Evolutionary conservation across 2,113 vertebrate species (phyloP), one percentile per base, ranked within the genome.

Genomic region (Cyanistes caeruleus): DNA sequence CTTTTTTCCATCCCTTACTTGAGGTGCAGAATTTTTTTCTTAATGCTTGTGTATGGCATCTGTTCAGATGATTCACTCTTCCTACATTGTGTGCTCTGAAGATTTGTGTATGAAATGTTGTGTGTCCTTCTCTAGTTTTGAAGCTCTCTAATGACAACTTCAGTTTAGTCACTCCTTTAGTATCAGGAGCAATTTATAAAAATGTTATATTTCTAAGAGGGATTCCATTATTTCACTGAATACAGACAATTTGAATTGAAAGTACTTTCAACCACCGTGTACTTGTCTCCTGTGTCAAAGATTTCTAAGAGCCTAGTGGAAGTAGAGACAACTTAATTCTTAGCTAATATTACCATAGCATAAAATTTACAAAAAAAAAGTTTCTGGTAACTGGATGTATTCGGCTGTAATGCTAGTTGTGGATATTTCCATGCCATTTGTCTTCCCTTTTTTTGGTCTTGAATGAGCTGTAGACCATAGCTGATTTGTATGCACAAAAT

Each of bases 371-470:
- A 17, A 5, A 33, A n/a, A 44, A 28, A 35, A 33, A 10, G 7
- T 20, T 77, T 80, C 9, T 60, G 31, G 7, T 79, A 79, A 56
- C 69, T 76, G 16, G 24, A 25, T 90, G 11, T 81, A 59, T 72
- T 92, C 69, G 55, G 17, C 35, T 92, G 37, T 24, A 39, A 28
- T 84, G 37, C 52, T 86, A 68, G 24, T 41, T 84, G 39, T 63
- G 48, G 55, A 43, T 86, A 25, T 86, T 92, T 74, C 30, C 18
- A 1, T 84, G 35, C 15, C 60, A 43, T 63, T 90, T 93, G 95
- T 92, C 30, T 87, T 90, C 72, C 68, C 39, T 39, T 70, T 92
- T 84, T 92, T 86, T 86, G 68, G 68, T 93, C 46, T 90, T 86
- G 68, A 84, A 70, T 70, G 20, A 88, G 11, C 68, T 77, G 63